Evolutionary conservation across 1,140 invertebrate genomes (phyloP).

Genomic region (Armadillidium nasatum): DNA sequence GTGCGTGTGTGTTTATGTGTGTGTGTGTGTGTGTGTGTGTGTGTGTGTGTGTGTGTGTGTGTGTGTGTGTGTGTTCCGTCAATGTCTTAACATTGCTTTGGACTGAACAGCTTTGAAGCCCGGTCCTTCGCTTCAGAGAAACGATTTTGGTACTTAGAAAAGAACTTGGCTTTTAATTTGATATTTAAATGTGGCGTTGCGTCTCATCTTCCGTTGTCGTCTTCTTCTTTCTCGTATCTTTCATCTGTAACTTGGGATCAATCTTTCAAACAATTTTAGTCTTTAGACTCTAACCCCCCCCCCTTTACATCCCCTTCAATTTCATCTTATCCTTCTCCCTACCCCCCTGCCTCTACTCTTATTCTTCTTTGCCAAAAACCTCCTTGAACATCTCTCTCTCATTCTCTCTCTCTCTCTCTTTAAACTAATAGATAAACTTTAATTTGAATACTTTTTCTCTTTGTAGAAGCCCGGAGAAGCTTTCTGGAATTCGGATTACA

Average conservation of each 20-base stretch:
- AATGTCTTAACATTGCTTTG: no score
- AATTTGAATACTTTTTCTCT: conserved; percentile 14
- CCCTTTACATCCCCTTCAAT: no score
- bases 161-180: conserved; percentile 1
- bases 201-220: background rate
- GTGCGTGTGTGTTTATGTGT: no score
- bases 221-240: background rate
- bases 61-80: no score
- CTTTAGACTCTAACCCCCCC: no score
- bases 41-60: no score
- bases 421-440: conserved; percentile 14
- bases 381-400: no score
- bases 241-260: background rate
- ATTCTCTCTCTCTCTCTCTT: background rate
- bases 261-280: background rate
- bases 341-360: no score
- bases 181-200: conserved; percentile 7
- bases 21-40: no score
- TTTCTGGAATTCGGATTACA: background rate
- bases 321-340: no score
- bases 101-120: background rate
- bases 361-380: no score
- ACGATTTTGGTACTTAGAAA: conserved; percentile 1
- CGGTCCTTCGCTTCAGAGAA: background rate
- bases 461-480: background rate